Evolutionary conservation across 2,888 invertebrate genomes (phyloP).

Genomic region (Calliopum simillimum): DNA sequence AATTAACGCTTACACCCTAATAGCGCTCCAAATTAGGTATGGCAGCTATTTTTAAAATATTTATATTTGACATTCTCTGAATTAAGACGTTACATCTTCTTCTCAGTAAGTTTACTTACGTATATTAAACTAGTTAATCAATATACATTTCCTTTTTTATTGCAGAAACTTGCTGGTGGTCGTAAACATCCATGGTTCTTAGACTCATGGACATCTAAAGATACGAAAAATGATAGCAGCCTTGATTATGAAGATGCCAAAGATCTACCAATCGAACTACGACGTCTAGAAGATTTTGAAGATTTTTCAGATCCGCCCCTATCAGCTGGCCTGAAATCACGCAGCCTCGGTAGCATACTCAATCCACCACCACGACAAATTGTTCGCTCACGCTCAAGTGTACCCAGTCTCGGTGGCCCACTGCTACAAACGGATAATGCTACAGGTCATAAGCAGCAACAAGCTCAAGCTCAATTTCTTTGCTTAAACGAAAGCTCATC

Average conservation of each 20-base stretch:
- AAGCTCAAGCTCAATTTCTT: conserved; percentile 41
- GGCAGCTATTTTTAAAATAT: no score
- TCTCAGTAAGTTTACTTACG: no score
- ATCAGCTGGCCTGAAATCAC: conserved; percentile 78
- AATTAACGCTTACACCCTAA: no score
- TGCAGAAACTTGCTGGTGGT: conserved; percentile 84
- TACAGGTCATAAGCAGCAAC: conserved; percentile 40
- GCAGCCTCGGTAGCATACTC: conserved; percentile 85
- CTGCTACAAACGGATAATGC: conserved; percentile 46
- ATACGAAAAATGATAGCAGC: conserved; percentile 71
- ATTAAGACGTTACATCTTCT: background rate
- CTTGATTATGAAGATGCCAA: conserved; percentile 75
- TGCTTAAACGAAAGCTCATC: conserved; percentile 25
- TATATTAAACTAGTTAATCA: background rate
- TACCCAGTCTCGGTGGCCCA: conserved; percentile 74
- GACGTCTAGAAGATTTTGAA: conserved; percentile 79
- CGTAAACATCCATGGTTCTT: conserved; percentile 81
- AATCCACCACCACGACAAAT: conserved; percentile 79
- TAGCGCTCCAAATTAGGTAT: no score
- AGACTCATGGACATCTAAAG: conserved; percentile 79
- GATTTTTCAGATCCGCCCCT: conserved; percentile 72
- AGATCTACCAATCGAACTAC: conserved; percentile 88
- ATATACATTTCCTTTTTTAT: conserved; percentile 6
- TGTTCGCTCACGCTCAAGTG: conserved; percentile 80
- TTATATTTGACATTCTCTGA: background rate